These are phyloP conservation scores for Helicoverpa assulta DNA, from an alignment of 2,888 invertebrate genomes.

Conservation along the genomic window DNA sequence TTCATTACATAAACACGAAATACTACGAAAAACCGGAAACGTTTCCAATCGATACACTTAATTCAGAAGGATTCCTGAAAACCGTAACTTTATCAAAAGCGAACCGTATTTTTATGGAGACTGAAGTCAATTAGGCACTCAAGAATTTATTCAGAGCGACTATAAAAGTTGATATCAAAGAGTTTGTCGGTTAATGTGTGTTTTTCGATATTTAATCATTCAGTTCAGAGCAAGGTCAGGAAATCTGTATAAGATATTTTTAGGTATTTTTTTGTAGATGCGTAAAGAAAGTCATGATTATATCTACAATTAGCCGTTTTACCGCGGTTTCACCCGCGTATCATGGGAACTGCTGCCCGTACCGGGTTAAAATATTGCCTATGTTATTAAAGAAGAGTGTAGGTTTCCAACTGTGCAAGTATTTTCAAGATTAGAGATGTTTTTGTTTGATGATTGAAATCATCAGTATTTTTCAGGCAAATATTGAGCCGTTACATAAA, in stretches of 20 bases:
- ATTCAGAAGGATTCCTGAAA: constrained; percentile 28
- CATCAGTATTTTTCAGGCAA: too few relatives aligned
- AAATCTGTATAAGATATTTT: constrained; percentile 59
- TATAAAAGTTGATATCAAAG: constrained; percentile 70
- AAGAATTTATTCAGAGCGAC: constrained; percentile 62
- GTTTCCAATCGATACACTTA: constrained; percentile 24
- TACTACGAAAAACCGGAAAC: constrained; percentile 28
- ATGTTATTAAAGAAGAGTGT: too few relatives aligned
- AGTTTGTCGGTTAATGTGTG: constrained; percentile 57
- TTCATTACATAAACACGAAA: constrained; percentile 21
- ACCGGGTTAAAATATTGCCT: too few relatives aligned
- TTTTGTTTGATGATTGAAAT: too few relatives aligned
- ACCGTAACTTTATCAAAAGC: constrained; percentile 39
- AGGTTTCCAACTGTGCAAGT: too few relatives aligned
- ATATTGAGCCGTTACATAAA: too few relatives aligned
- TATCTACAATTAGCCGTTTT: neutral
- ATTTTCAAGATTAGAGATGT: too few relatives aligned
- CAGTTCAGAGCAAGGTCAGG: constrained; percentile 66
- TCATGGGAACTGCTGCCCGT: too few relatives aligned
- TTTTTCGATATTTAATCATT: constrained; percentile 62
- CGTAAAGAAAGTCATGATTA: neutral
- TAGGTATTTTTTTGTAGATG: neutral
- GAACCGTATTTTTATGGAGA: constrained; percentile 49
- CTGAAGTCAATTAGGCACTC: constrained; percentile 62
- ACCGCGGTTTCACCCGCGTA: too few relatives aligned